phyloP scores from a whole-genome alignment of 2,888 invertebrate species.

The Ischnura elegans region DNA sequence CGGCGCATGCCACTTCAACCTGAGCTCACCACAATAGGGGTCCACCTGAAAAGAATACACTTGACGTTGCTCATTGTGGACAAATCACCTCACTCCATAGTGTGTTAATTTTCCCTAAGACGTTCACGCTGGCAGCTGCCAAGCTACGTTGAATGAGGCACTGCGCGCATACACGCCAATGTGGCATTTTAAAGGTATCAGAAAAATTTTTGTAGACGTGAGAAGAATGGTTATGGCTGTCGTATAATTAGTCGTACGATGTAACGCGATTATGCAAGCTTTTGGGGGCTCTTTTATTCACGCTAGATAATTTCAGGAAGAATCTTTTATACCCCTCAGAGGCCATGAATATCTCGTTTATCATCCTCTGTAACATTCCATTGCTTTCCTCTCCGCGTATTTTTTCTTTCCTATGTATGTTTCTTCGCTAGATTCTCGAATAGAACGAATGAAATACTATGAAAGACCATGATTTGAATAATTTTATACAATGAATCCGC shows the following conservation, averaged over 20 bases:
- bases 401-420: no score
- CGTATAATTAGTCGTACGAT: neutral
- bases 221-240: neutral
- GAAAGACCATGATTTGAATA: no score
- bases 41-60: neutral
- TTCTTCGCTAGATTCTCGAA: no score
- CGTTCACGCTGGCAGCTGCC: neutral
- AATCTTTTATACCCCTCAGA: no score
- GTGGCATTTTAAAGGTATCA: neutral
- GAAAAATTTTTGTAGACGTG: neutral
- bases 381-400: no score
- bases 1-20: neutral
- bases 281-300: no score
- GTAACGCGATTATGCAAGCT: neutral
- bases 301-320: no score
- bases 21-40: neutral
- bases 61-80: conserved; percentile 1
- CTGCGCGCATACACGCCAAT: neutral
- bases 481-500: no score
- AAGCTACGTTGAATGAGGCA: neutral
- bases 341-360: no score
- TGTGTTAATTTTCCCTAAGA: neutral
- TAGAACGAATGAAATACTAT: no score
- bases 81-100: neutral
- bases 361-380: no score